Evolutionary conservation across 2,113 vertebrate genomes (phyloP).

Genomic region (Prolemur simus): DNA sequence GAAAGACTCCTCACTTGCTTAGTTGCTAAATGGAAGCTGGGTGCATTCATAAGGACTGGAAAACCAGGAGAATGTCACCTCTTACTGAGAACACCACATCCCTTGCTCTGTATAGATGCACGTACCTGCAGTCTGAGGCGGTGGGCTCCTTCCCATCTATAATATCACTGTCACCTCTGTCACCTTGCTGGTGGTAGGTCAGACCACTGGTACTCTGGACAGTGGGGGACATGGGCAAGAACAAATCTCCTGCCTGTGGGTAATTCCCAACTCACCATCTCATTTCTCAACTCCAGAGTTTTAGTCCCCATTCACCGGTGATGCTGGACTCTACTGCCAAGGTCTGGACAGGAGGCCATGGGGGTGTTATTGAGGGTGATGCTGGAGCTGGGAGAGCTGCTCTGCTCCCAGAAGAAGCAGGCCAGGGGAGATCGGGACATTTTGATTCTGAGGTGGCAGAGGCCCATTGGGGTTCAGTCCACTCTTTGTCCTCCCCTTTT

Average conservation of each 20-base stretch:
- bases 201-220: background rate
- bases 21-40: background rate
- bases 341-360: background rate
- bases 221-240: background rate
- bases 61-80: background rate
- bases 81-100: accelerated
- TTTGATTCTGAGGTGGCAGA: background rate
- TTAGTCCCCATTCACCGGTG: background rate
- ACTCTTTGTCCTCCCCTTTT: background rate
- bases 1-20: background rate
- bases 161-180: background rate
- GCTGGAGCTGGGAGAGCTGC: accelerated
- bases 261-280: background rate
- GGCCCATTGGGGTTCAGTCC: background rate
- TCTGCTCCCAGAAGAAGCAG: background rate
- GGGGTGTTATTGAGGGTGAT: accelerated
- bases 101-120: background rate
- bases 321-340: background rate
- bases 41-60: background rate
- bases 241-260: background rate
- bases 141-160: too few species aligned
- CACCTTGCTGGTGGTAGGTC: background rate
- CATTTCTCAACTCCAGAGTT: background rate
- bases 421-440: accelerated
- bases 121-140: accelerated